phyloP scores from a whole-genome alignment of 2,888 invertebrate species.

The Leucania comma region DNA sequence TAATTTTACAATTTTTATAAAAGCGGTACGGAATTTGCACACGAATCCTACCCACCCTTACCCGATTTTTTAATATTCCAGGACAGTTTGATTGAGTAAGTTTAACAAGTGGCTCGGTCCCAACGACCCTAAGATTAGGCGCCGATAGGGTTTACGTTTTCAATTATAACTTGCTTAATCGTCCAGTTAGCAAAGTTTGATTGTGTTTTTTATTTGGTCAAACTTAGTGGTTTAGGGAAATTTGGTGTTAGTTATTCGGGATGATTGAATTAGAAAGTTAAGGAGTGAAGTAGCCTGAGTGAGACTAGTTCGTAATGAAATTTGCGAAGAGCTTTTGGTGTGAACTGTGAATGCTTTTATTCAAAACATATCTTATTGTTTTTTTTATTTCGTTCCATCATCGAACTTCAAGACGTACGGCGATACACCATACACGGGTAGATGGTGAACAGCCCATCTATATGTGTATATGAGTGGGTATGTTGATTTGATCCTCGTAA shows the following conservation, averaged over 20 bases:
- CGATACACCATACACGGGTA: too few species aligned
- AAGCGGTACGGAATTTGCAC: neutral
- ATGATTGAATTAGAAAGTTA: slow-evolving; percentile 36
- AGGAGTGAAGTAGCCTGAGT: slow-evolving; percentile 15
- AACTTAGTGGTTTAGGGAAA: slow-evolving; percentile 26
- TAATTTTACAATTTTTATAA: too few species aligned
- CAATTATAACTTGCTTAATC: slow-evolving; percentile 68
- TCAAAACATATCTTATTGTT: neutral
- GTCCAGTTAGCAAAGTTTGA: slow-evolving; percentile 53
- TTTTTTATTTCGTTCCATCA: too few species aligned
- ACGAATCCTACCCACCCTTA: neutral
- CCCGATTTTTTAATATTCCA: slow-evolving; percentile 37
- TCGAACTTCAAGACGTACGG: too few species aligned
- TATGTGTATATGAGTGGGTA: too few species aligned
- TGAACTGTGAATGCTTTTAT: neutral
- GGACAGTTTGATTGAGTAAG: slow-evolving; percentile 64
- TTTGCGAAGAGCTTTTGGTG: neutral
- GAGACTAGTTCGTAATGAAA: slow-evolving; percentile 17
- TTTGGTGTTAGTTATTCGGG: slow-evolving; percentile 10
- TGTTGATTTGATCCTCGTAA: too few species aligned
- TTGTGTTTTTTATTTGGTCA: slow-evolving; percentile 57
- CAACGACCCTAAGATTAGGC: slow-evolving; percentile 54
- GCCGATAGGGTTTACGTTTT: slow-evolving; percentile 64
- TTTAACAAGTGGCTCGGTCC: slow-evolving; percentile 60
- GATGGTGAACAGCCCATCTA: too few species aligned